Percentiles rank a stretch among this genome's conserved stretches.
Evolutionary conservation across 2,113 vertebrate genomes (phyloP).

Genomic region (Riparia riparia): DNA sequence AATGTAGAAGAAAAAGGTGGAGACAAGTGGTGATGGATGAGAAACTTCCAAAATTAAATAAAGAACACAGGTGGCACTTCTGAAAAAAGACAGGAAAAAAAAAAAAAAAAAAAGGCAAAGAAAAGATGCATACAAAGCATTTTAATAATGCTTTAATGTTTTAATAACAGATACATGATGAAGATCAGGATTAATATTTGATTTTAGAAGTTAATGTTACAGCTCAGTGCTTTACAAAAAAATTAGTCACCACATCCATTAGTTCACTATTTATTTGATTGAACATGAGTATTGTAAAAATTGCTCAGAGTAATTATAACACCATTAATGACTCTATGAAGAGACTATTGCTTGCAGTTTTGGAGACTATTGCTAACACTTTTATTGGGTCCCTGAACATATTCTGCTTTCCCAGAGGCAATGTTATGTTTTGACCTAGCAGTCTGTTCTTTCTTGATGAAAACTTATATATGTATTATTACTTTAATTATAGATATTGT

Average conservation of each 20-base stretch:
- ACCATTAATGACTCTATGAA: background rate
- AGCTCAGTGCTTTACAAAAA: background rate
- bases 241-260: background rate
- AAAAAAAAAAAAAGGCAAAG: background rate
- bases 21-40: background rate
- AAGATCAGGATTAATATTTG: background rate
- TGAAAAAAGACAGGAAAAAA: background rate
- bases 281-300: background rate
- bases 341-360: background rate
- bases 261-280: background rate
- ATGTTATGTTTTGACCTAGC: background rate
- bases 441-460: background rate
- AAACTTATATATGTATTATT: background rate
- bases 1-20: background rate
- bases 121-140: background rate
- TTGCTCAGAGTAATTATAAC: background rate
- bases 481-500: background rate
- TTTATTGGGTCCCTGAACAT: background rate
- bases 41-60: background rate
- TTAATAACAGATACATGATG: background rate
- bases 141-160: background rate
- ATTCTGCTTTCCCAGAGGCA: background rate
- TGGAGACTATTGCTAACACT: background rate
- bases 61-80: background rate
- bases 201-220: background rate